Percentiles rank a stretch among this genome's conserved stretches.
phyloP scores from a whole-genome alignment of 2,888 invertebrate genomes.

The Agonopterix heracliana region DNA sequence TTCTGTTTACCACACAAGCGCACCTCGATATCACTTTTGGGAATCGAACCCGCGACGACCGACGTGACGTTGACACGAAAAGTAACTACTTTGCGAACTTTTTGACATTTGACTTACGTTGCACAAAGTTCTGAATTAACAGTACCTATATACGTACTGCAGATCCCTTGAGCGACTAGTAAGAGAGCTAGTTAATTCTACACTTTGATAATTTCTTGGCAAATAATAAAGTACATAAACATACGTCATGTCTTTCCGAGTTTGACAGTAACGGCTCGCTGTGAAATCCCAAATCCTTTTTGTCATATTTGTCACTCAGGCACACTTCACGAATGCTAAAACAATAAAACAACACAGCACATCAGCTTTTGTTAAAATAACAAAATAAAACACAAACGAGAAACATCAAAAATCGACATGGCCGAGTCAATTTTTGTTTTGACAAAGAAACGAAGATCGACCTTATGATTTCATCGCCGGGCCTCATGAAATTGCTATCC shows the following conservation, averaged over 20 bases:
- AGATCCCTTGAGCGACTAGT: too few relatives aligned
- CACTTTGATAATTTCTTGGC: too few relatives aligned
- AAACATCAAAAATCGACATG: slow-evolving; percentile 39
- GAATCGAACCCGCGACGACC: too few relatives aligned
- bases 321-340: slow-evolving; percentile 64
- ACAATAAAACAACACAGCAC: slow-evolving; percentile 21
- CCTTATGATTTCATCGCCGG: slow-evolving; percentile 69
- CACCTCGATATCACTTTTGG: too few relatives aligned
- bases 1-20: too few relatives aligned
- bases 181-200: too few relatives aligned
- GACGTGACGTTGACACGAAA: too few relatives aligned
- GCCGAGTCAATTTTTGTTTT: slow-evolving; percentile 34
- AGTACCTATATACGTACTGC: too few relatives aligned
- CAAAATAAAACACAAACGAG: slow-evolving; percentile 25
- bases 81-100: too few relatives aligned
- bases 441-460: slow-evolving; percentile 39
- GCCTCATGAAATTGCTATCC: slow-evolving; percentile 55
- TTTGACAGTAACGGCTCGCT: slow-evolving; percentile 43
- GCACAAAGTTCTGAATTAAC: too few relatives aligned
- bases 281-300: slow-evolving; percentile 48
- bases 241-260: slow-evolving; percentile 49
- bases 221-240: slow-evolving; percentile 18
- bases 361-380: slow-evolving; percentile 16
- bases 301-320: slow-evolving; percentile 60
- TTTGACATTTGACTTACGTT: too few relatives aligned